phyloP scores from a whole-genome alignment of 2,797 vertebrate species.

The Echiichthys vipera region DNA sequence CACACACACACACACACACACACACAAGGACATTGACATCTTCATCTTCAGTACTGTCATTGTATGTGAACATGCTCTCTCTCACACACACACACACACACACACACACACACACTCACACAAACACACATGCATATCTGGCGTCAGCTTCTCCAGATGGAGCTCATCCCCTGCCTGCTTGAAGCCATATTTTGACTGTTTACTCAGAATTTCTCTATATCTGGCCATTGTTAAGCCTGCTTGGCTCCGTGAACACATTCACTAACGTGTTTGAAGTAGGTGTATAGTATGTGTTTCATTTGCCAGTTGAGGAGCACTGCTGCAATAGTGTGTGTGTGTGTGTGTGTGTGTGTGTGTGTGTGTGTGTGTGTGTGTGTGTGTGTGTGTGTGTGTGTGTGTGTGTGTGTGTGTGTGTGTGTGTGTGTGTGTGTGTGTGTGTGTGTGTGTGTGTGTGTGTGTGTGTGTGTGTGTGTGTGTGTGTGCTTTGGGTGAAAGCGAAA shows the following conservation, averaged over 20 bases:
- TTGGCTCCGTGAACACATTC: slow-evolving; percentile 65
- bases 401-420: neutral
- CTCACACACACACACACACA: slow-evolving; percentile 18
- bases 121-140: slow-evolving; percentile 25
- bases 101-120: slow-evolving; percentile 18
- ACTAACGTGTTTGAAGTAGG: slow-evolving; percentile 57
- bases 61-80: slow-evolving; percentile 24
- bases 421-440: slow-evolving; percentile 1
- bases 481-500: slow-evolving; percentile 20
- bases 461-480: slow-evolving; percentile 2
- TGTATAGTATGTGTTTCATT: slow-evolving; percentile 37
- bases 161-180: slow-evolving; percentile 63
- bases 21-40: slow-evolving; percentile 61
- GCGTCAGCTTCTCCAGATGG: slow-evolving; percentile 69
- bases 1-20: too few relatives aligned
- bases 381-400: slow-evolving; percentile 5
- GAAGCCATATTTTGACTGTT: slow-evolving; percentile 70
- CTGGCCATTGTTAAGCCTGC: slow-evolving; percentile 65
- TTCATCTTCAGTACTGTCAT: slow-evolving; percentile 61
- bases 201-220: slow-evolving; percentile 70
- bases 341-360: neutral
- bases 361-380: slow-evolving; percentile 1
- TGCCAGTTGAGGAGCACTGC: slow-evolving; percentile 33
- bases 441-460: neutral
- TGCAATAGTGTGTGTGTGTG: neutral